phyloP scores from a whole-genome alignment of 1,140 invertebrate genomes.

The Cephus cinctus region DNA sequence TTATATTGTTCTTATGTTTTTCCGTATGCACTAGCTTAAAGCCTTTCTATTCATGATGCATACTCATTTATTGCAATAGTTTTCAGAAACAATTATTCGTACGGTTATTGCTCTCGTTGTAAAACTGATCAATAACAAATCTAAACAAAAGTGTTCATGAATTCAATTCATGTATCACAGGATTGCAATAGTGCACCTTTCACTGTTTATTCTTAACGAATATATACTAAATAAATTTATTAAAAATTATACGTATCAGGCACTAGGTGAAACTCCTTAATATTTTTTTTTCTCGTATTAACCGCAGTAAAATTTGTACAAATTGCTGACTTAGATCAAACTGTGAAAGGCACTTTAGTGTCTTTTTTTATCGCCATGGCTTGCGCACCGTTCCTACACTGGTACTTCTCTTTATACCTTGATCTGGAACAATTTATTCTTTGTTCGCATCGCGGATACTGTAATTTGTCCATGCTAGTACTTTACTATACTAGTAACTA shows the following conservation, averaged over 20 bases:
- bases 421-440: slow-evolving; percentile 29
- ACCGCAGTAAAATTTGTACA: slow-evolving; percentile 22
- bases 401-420: slow-evolving; percentile 48
- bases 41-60: too few species aligned
- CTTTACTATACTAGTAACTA: background rate
- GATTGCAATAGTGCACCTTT: background rate
- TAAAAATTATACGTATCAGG: slow-evolving; percentile 6
- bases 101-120: too few species aligned
- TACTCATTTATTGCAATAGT: too few species aligned
- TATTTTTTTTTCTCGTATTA: too few species aligned
- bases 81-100: too few species aligned
- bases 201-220: background rate
- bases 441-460: background rate
- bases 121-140: too few species aligned
- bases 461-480: too few species aligned
- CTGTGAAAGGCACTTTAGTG: slow-evolving; percentile 15
- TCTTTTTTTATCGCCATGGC: slow-evolving; percentile 41
- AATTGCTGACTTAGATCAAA: slow-evolving; percentile 17
- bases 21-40: too few species aligned
- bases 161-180: slow-evolving; percentile 6
- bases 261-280: slow-evolving; percentile 5
- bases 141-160: slow-evolving; percentile 9
- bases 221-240: background rate
- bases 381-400: slow-evolving; percentile 48
- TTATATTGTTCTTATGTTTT: too few species aligned